phyloP scores from a whole-genome alignment of 2,797 vertebrate species.

The Centroberyx gerrardi region DNA sequence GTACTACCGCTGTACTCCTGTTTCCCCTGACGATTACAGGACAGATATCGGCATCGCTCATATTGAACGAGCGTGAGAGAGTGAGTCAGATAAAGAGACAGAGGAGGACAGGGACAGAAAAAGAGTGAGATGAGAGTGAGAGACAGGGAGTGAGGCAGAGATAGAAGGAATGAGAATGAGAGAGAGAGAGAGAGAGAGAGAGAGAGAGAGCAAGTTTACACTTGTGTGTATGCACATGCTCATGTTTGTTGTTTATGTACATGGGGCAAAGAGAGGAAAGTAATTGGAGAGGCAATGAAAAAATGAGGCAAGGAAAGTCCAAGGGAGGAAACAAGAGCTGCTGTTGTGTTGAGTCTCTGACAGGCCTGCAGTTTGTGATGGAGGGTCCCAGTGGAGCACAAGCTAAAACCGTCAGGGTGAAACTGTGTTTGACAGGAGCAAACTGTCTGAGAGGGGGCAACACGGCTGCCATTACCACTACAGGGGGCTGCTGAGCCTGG shows the following conservation, averaged over 20 bases:
- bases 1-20: background rate
- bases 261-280: no score
- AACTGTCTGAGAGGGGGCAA: conserved; percentile 62
- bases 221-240: background rate
- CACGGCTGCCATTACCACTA: conserved; percentile 59
- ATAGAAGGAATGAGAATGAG: background rate
- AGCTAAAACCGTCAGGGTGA: conserved; percentile 53
- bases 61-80: background rate
- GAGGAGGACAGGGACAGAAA: background rate
- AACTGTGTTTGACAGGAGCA: conserved; percentile 76
- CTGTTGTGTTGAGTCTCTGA: conserved; percentile 47
- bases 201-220: background rate
- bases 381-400: conserved; percentile 60
- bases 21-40: background rate
- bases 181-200: background rate
- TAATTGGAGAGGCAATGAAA: background rate
- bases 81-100: background rate
- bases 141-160: background rate
- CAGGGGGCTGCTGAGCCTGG: conserved; percentile 40
- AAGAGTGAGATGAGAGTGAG: background rate
- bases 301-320: conserved; percentile 11
- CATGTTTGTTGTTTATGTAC: background rate
- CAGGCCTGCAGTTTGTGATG: conserved; percentile 58
- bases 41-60: background rate
- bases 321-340: conserved; percentile 35